Evolutionary conservation across 2,888 invertebrate species (phyloP).

Genomic region (Crematogaster levior): DNA sequence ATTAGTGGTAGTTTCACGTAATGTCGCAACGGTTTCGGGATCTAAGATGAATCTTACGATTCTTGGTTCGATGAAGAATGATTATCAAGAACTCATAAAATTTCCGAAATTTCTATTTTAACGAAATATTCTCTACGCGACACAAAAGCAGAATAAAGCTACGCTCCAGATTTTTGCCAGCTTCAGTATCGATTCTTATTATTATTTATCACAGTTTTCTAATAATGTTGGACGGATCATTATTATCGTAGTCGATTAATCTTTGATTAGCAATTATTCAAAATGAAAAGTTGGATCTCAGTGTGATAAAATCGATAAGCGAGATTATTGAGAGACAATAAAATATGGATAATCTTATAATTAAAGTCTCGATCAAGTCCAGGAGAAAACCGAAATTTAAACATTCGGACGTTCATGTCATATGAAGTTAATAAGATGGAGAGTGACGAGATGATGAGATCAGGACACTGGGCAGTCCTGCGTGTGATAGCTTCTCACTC

Average conservation of each 20-base stretch:
- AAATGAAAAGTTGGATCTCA: too few species aligned
- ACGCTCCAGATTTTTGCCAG: neutral
- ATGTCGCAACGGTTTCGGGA: constrained; percentile 22
- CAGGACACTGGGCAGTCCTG: constrained; percentile 70
- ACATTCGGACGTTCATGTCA: neutral
- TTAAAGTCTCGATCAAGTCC: constrained; percentile 4
- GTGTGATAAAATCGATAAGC: neutral
- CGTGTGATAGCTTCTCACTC: constrained; percentile 77
- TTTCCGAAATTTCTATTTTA: constrained; percentile 9
- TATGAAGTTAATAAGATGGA: constrained; percentile 62
- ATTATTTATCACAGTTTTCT: constrained; percentile 29
- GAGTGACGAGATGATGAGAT: constrained; percentile 68
- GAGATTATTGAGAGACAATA: constrained; percentile 49
- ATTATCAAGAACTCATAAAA: constrained; percentile 2
- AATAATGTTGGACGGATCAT: neutral
- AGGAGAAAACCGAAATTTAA: constrained; percentile 30
- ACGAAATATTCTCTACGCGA: neutral
- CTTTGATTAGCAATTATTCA: too few species aligned
- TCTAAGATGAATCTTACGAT: neutral
- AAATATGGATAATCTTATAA: constrained; percentile 42
- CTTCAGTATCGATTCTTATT: constrained; percentile 17
- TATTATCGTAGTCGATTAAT: too few species aligned
- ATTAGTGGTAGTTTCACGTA: constrained; percentile 55
- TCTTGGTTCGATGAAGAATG: neutral
- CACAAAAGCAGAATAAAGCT: constrained; percentile 9